Conservation (phyloP, 92 coral and sea anemone species). For the Siderastrea siderea region DNA sequence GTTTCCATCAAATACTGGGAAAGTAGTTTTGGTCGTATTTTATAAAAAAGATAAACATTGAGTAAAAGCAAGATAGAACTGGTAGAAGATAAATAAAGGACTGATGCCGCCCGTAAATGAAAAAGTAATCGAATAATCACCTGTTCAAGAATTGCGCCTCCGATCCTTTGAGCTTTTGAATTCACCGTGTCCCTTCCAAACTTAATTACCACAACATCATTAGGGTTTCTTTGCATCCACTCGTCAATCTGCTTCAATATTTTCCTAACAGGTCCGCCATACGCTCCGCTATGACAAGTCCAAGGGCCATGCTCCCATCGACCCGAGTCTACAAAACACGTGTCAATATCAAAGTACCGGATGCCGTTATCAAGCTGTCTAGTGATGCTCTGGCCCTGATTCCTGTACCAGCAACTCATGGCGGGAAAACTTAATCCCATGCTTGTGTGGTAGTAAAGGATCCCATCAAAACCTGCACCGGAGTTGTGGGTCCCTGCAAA, state of each 20-base stretch:
- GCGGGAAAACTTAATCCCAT: conserved; percentile 41
- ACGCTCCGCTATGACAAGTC: conserved; percentile 60
- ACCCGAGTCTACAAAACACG: conserved; percentile 48
- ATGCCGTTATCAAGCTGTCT: conserved; percentile 66
- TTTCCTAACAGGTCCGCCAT: conserved; percentile 58
- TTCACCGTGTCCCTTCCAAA: conserved; percentile 63
- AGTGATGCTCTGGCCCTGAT: conserved; percentile 62
- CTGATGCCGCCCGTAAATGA: no score
- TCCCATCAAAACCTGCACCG: conserved; percentile 75
- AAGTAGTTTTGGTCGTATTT: no score
- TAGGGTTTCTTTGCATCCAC: conserved; percentile 64
- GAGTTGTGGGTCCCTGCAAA: conserved; percentile 80
- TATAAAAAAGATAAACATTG: no score
- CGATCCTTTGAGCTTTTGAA: conserved; percentile 28
- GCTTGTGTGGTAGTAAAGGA: conserved; percentile 48
- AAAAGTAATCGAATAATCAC: neutral
- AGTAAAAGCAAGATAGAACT: no score
- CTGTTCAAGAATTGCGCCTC: conserved; percentile 34
- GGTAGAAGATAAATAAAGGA: no score
- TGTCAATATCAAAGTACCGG: conserved; percentile 79
- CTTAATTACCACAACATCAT: conserved; percentile 65
- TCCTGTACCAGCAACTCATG: conserved; percentile 57
- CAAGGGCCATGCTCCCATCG: conserved; percentile 57
- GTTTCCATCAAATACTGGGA: no score
- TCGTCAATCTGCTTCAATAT: conserved; percentile 65